Evolutionary conservation across 2,797 vertebrate species (phyloP), one percentile per base, ranked within the genome.

Genomic region (Remorina albescens): DNA sequence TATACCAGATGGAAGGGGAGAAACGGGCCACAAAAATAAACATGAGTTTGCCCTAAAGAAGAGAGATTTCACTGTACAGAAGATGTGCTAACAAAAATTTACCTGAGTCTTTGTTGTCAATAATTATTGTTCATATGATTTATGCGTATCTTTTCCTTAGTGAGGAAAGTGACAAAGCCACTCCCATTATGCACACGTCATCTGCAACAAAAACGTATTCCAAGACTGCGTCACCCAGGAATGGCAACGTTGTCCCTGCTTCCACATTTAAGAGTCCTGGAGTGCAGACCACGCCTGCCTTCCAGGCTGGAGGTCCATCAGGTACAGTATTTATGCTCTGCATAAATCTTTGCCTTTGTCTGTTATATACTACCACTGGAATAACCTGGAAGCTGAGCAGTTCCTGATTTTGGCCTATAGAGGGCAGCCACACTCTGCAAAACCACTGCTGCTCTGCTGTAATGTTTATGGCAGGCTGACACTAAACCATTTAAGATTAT

Each of bases 251-350:
- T 2, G 1, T 68, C 0, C 60, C 95, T 11, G 85, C 90, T 0
- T 30, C 95, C 0, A 64, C 83, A 0, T 93, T 92, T 85, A 96
- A 94, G 84, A 93, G 93, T n/a, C 10, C 74, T 0, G 85, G 83
- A 28, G 62, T 90, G 56, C 81, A 88, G 7, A 84, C 65, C 1
- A 96, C 94, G 78, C 76, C 92, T 0, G 74, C 90, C 74, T 94
- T 89, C 94, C 95, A 94, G 32, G 80, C 88, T 23, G 81, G 92
- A 42, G 92, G 55, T 70, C 90, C 85, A 85, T 53, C 95, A 97
- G 96, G 96, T 97, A 95, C 0, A 71, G 42, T 30, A 42, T 60
- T 62, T 36, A 9, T 9, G 9, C 42, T 50, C 6, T 21, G 8
- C 25, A 65, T 11, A 63, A 12, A 71, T 18, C 16, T 10, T 71